Evolutionary conservation across 2,888 invertebrate genomes (phyloP), one percentile per base, ranked within the genome.

Genomic region (Ormyrus pomaceus): DNA sequence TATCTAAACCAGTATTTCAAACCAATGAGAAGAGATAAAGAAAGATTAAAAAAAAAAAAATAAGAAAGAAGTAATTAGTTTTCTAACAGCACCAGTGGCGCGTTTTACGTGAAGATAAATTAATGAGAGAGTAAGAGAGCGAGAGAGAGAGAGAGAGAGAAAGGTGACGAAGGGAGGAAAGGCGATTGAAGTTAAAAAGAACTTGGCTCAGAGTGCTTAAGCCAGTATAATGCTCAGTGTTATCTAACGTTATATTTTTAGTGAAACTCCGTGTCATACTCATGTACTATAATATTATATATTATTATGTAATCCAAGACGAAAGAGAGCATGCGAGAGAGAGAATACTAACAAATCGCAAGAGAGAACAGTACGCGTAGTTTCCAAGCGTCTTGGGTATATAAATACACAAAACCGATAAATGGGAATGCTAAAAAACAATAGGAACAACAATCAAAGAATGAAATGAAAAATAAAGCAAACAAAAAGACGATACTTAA

Each of bases 1-100:
- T 88, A 85, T 84, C 84, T 87, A 86, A 88, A 89, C 89, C 89
- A 90, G 90, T 90, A 90, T 90, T 90, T 88, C 88, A 88, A 89
- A 90, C 89, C 89, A 89, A 90, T 89, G 89, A 90, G 74, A 82
- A 78, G 80, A 77, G 72, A 78, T 74, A 77, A 81, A 83, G 72
- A 82, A 74, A 62, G 10, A 68, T 81, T 78, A 83, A 83, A 85
- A 71, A 82, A 77, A 82, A 83, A 81, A 86, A 86, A 56, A 81
- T 76, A 83, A 83, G 82, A 83, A 84, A 83, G 81, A 87, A 86
- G 87, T 88, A 88, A 88, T 89, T 88, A 89, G 88, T 89, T 89
- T 88, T 89, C 87, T 87, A 89, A 86, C 80, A 86, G 86, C 86
- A 88, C 81, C 86, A 85, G 85, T 87, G 87, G 83, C 83, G 77